Base-by-base conservation (phyloP, 2,797 vertebrate species). In the Gambusia yucatana region DNA sequence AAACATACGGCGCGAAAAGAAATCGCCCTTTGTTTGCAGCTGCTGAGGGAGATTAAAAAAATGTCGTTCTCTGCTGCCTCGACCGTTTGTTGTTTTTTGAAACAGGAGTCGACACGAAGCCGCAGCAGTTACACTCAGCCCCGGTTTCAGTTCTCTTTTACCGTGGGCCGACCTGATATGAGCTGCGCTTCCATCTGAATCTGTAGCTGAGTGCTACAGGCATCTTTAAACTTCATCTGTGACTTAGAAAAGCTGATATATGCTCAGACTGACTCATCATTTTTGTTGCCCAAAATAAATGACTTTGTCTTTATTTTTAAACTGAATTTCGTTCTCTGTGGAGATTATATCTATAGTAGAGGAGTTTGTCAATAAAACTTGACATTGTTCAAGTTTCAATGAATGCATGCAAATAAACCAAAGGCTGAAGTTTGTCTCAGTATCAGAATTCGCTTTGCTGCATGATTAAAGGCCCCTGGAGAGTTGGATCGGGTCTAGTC, bases 1-100 rank as follows among this genome's bases (percentile, higher is more conserved):
- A 95, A 95, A 93, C 81, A 16, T 17, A 90, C 79, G 91, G 93
- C 94, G 94, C 92, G 80, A 94, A 95, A 69, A 25, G 65, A 39
- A 89, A 57, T 0, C 9, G 36, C n/a, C 25, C 78, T 93, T 94
- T 93, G 92, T 94, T 85, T 76, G 69, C n/a, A 43, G 1, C n/a
- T 46, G 47, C 14, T 65, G 33, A 13, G 43, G 47, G 3, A 43
- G 65, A 69, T 69, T 4, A 57, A 28, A 59, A 65, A 59, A 28
- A 55, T 16, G 72, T 52, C 65, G 10, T 14, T 36, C 13, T n/a
- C 46, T 33, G 71, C 3, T 2, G 22, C 33, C 6, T 20, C 25
- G 70, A 61, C 80, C 36, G 73, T 69, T 77, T 85, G 52, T 83
- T 79, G 65, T 69, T 69, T 69, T 69, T 69, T 69, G 65, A 69